Percentiles rank a stretch among this genome's conserved stretches.
Evolutionary conservation across 1,140 invertebrate genomes (phyloP).

Genomic region (Wasmannia auropunctata): DNA sequence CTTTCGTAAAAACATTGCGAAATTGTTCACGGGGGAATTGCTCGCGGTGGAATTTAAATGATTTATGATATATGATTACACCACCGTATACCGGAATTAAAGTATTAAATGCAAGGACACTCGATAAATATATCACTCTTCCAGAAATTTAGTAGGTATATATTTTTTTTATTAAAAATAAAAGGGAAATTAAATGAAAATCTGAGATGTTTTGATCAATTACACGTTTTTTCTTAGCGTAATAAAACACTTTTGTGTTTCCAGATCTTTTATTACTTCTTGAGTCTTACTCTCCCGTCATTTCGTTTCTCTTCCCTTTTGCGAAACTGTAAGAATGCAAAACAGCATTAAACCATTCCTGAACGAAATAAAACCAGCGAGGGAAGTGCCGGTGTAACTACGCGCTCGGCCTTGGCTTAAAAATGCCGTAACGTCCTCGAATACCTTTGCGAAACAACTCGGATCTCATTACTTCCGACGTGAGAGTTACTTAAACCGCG

Average conservation of each 20-base stretch:
- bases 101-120: background rate
- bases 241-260: background rate
- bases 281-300: background rate
- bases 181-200: background rate
- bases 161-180: background rate
- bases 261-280: background rate
- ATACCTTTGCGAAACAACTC: conserved; percentile 35
- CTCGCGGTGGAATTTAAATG: conserved; percentile 12
- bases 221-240: background rate
- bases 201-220: background rate
- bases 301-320: background rate
- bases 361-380: conserved; percentile 38
- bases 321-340: background rate
- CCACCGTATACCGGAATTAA: background rate
- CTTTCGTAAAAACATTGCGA: background rate
- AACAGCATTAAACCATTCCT: background rate
- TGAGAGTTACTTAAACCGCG: conserved; percentile 30
- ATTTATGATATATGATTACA: background rate
- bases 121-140: background rate
- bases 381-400: background rate
- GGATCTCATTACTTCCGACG: conserved; percentile 27
- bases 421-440: conserved; percentile 28
- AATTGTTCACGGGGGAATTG: conserved; percentile 7
- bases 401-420: conserved; percentile 17
- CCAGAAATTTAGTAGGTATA: background rate